These are phyloP conservation scores for Aspidiotus rigidus DNA, from an alignment of 2,888 invertebrate species.

Conservation along the genomic window DNA sequence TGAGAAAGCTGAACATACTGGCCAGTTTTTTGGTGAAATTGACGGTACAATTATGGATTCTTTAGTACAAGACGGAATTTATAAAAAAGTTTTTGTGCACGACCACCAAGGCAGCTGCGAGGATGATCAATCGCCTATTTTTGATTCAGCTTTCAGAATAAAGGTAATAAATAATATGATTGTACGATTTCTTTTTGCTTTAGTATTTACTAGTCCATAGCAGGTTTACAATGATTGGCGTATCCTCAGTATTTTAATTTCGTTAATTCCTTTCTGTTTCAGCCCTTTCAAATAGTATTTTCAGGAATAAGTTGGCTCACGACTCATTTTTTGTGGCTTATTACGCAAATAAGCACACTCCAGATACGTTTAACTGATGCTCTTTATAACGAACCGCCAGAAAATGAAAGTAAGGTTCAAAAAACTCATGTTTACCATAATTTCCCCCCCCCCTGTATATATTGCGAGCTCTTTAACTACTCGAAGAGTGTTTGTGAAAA, in stretches of 20 bases:
- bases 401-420: constrained; percentile 15
- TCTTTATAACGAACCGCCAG: constrained; percentile 24
- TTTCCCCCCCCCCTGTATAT: no score
- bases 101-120: constrained; percentile 81
- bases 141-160: constrained; percentile 44
- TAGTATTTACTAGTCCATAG: no score
- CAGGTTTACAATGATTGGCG: no score
- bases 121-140: constrained; percentile 48
- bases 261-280: neutral
- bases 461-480: no score
- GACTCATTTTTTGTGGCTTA: constrained; percentile 41
- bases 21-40: constrained; percentile 86
- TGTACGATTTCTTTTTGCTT: no score
- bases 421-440: no score
- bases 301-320: constrained; percentile 50
- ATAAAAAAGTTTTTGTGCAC: constrained; percentile 74
- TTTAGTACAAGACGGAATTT: constrained; percentile 79
- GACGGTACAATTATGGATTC: constrained; percentile 93
- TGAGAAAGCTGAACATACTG: constrained; percentile 75
- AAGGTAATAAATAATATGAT: neutral
- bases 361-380: constrained; percentile 35
- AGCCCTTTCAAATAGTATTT: constrained; percentile 37
- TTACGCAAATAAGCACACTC: constrained; percentile 40
- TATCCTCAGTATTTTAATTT: no score
- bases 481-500: no score